Conservation (phyloP, 2,113 vertebrate species). For the Rhegmatorhina hoffmannsi region DNA sequence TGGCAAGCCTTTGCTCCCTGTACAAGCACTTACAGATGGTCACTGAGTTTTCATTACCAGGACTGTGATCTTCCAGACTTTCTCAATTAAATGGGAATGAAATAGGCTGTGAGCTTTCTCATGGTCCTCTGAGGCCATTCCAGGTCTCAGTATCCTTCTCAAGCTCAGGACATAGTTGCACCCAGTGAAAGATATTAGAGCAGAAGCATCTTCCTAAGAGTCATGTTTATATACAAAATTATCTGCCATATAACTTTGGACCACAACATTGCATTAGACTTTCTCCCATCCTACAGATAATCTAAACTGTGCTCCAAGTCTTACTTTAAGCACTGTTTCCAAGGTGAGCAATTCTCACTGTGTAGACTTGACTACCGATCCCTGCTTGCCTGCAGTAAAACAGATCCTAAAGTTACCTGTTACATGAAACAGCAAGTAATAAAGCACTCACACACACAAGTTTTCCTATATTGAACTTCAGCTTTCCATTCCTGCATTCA, state of each 20-base stretch:
- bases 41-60: constrained; percentile 1
- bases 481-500: not conserved
- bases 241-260: not conserved
- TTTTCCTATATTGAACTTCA: not conserved
- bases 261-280: not conserved
- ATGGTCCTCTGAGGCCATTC: not conserved
- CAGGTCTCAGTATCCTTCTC: not conserved
- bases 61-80: not conserved
- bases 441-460: not conserved
- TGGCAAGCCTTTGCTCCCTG: constrained; percentile 1
- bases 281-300: not conserved
- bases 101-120: not conserved
- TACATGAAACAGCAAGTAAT: not conserved
- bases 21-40: constrained; percentile 19
- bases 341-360: not conserved
- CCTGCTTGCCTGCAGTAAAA: not conserved
- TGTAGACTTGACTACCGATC: not conserved
- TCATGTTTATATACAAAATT: not conserved
- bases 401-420: not conserved
- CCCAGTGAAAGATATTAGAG: not conserved
- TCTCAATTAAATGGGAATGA: not conserved
- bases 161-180: not conserved
- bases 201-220: not conserved
- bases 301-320: not conserved
- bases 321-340: not conserved